A percentile compares a stretch with the other conserved stretches of the same genome.
Evolutionary conservation across 1,140 invertebrate genomes (phyloP).

Genomic region (Drosophila mojavensis): DNA sequence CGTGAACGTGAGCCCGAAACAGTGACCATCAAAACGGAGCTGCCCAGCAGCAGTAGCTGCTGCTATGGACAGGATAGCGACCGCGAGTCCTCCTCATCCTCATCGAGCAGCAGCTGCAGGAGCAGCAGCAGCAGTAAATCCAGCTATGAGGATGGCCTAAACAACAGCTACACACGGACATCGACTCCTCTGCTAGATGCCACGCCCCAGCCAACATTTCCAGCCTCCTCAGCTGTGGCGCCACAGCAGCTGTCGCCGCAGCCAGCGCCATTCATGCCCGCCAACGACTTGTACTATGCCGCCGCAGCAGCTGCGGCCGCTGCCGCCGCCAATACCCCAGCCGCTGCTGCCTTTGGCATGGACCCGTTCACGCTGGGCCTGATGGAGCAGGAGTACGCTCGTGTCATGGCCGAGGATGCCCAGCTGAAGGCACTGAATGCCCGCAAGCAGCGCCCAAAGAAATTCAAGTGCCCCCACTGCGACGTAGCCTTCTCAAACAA

Average conservation of each 20-base stretch:
- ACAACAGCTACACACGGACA: constrained; percentile 66
- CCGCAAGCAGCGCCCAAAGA: constrained; percentile 93
- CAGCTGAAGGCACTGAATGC: constrained; percentile 87
- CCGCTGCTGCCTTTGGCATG: constrained; percentile 64
- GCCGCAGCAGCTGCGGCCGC: constrained; percentile 58
- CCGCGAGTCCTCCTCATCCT: constrained; percentile 61
- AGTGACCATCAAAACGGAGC: constrained; percentile 14
- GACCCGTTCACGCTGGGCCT: constrained; percentile 75
- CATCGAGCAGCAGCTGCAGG: constrained; percentile 28
- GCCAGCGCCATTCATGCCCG: constrained; percentile 56
- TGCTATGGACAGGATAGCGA: constrained; percentile 67
- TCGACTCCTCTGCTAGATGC: constrained; percentile 60
- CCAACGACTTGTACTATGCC: constrained; percentile 71
- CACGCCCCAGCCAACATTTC: constrained; percentile 51
- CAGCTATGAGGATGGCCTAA: constrained; percentile 69
- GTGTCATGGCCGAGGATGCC: constrained; percentile 88
- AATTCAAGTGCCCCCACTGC: constrained; percentile 94
- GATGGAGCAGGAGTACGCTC: constrained; percentile 88
- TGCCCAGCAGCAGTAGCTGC: constrained; percentile 32
- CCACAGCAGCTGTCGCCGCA: constrained; percentile 47
- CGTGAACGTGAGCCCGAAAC: constrained; percentile 44
- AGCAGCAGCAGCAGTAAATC: constrained; percentile 45
- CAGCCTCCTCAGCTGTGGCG: constrained; percentile 19
- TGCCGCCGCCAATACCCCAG: constrained; percentile 41
- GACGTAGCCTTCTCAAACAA: constrained; percentile 96